phyloP scores from a whole-genome alignment of 2,797 vertebrate genomes.

The Gallinago stenura region DNA sequence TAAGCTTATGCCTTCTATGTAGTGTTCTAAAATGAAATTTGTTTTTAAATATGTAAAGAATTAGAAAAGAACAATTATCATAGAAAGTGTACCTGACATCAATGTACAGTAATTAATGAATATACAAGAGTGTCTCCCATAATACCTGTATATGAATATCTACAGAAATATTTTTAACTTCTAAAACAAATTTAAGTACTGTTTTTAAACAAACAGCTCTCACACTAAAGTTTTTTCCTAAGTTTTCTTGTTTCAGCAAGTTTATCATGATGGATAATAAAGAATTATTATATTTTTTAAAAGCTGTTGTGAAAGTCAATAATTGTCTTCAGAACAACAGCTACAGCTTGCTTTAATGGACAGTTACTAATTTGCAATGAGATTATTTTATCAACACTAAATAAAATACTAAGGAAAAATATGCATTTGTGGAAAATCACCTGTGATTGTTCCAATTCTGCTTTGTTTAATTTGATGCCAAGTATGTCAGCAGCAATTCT shows the following conservation, averaged over 20 bases:
- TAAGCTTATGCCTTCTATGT: not conserved
- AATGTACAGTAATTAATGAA: not conserved
- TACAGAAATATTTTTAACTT: not conserved
- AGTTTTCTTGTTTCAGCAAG: not conserved
- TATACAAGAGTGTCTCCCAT: not conserved
- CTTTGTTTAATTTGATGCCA: conserved; percentile 98
- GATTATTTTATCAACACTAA: not conserved
- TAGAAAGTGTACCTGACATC: not conserved
- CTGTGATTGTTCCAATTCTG: conserved; percentile 98
- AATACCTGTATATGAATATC: not conserved
- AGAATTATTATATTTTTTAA: not conserved
- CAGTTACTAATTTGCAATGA: not conserved
- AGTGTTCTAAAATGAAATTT: not conserved
- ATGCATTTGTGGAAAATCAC: conserved; percentile 81
- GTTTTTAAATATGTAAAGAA: not conserved
- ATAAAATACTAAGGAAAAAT: not conserved
- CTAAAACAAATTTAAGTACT: not conserved
- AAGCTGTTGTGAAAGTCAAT: not conserved
- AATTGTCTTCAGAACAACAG: not conserved
- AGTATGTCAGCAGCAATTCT: conserved; percentile 96
- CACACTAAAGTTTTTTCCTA: not conserved
- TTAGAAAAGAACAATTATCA: not conserved
- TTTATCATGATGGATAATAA: not conserved
- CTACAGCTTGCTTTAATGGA: not conserved
- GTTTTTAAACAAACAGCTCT: not conserved